A percentile compares a stretch with the other conserved stretches of the same genome.
Evolutionary conservation across 37 sponge, comb jelly and placozoan genomes (phyloP).

Genomic region (Geodia barretti): DNA sequence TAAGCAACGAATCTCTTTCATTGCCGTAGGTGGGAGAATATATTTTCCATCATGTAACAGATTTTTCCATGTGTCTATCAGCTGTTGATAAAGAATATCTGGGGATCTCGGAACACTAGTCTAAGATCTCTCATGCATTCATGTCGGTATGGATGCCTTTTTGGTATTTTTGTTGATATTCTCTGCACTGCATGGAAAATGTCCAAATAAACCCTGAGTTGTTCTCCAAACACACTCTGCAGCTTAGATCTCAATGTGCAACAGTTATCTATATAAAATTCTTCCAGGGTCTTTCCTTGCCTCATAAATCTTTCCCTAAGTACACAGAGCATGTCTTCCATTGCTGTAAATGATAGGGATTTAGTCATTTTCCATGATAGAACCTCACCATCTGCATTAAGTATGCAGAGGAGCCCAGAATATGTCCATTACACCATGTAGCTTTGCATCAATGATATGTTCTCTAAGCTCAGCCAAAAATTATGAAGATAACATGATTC

Average conservation of each 20-base stretch:
- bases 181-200: constrained; percentile 57
- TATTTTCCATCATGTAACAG: not conserved
- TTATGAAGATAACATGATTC: not conserved
- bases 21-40: constrained; percentile 15
- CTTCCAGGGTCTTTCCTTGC: constrained; percentile 15
- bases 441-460: no score
- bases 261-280: constrained; percentile 56
- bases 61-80: constrained; percentile 5
- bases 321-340: constrained; percentile 1
- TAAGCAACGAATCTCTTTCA: constrained; percentile 14
- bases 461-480: not conserved
- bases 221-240: constrained; percentile 35
- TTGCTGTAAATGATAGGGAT: not conserved
- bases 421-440: constrained; percentile 44
- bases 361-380: constrained; percentile 43
- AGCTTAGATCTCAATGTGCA: constrained; percentile 34
- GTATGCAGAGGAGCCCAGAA: constrained; percentile 30
- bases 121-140: constrained; percentile 37
- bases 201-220: constrained; percentile 27
- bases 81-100: constrained; percentile 1
- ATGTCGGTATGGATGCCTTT: constrained; percentile 7
- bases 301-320: constrained; percentile 3
- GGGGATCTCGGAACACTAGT: constrained; percentile 37
- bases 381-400: constrained; percentile 26
- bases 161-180: constrained; percentile 27